Evolutionary conservation across 1,140 invertebrate species (phyloP).

Genomic region (Sycophila sp.): DNA sequence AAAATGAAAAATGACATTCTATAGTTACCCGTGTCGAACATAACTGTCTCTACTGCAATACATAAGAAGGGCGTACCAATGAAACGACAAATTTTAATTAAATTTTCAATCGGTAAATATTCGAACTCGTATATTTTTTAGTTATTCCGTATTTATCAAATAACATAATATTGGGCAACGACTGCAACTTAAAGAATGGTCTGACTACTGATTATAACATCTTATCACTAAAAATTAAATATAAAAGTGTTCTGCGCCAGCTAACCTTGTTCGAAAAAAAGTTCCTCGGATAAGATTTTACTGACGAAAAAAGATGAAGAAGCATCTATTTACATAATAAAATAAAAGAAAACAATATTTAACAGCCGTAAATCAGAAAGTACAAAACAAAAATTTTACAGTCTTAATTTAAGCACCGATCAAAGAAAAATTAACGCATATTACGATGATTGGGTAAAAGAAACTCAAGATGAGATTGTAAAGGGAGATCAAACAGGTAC

Average conservation of each 20-base stretch:
- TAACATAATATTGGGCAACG: conserved; percentile 1
- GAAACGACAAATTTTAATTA: not conserved
- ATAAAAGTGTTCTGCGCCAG: not conserved
- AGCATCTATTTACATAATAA: too few species aligned
- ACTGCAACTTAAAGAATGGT: not conserved
- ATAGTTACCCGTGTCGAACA: conserved; percentile 3
- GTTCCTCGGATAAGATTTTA: not conserved
- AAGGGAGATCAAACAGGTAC: not conserved
- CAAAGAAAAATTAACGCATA: too few species aligned
- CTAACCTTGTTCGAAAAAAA: not conserved
- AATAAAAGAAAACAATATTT: not conserved
- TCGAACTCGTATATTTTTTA: not conserved
- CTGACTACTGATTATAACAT: too few species aligned
- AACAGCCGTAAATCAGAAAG: not conserved
- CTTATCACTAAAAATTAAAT: not conserved
- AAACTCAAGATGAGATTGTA: not conserved
- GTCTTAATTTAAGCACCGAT: not conserved
- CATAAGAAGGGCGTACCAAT: not conserved
- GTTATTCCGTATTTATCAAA: not conserved
- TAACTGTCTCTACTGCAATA: not conserved
- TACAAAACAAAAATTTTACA: not conserved
- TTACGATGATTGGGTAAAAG: not conserved
- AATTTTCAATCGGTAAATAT: not conserved
- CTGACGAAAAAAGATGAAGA: not conserved
- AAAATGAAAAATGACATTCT: not conserved